Conservation (phyloP, 2,888 invertebrate genomes). For the Blomia tropicalis region DNA sequence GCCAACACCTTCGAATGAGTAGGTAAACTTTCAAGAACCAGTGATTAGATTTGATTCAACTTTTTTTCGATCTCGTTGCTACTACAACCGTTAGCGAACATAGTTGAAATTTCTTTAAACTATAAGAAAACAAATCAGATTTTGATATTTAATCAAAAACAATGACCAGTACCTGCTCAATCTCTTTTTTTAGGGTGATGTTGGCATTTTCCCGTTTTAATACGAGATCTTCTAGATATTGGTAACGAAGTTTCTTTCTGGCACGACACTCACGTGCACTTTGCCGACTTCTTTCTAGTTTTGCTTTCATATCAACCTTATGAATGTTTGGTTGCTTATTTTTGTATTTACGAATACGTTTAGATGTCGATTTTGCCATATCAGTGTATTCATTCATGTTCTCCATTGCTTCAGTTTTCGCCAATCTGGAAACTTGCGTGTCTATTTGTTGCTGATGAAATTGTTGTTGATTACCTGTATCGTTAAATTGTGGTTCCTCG, state of each 20-base stretch:
- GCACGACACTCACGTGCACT: conserved; percentile 93
- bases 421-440: not conserved
- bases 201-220: conserved; percentile 83
- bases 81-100: conserved; percentile 2
- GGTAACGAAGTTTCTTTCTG: conserved; percentile 85
- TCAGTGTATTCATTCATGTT: not conserved
- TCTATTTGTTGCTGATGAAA: not conserved
- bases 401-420: not conserved
- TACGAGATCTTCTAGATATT: conserved; percentile 87
- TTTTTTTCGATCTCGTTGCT: conserved; percentile 21
- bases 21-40: no score
- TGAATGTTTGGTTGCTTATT: not conserved
- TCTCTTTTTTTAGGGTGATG: conserved; percentile 63
- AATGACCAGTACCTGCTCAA: conserved; percentile 54
- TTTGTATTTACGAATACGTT: conserved; percentile 3
- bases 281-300: conserved; percentile 70
- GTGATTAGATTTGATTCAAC: not conserved
- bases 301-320: conserved; percentile 30
- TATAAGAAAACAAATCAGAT: not conserved
- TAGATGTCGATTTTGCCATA: not conserved
- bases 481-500: not conserved
- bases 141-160: not conserved
- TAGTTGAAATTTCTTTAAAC: not conserved
- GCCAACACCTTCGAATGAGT: no score
- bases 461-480: not conserved